Base-by-base conservation (phyloP, 2,797 vertebrate genomes). In the Aeoliscus strigatus region DNA sequence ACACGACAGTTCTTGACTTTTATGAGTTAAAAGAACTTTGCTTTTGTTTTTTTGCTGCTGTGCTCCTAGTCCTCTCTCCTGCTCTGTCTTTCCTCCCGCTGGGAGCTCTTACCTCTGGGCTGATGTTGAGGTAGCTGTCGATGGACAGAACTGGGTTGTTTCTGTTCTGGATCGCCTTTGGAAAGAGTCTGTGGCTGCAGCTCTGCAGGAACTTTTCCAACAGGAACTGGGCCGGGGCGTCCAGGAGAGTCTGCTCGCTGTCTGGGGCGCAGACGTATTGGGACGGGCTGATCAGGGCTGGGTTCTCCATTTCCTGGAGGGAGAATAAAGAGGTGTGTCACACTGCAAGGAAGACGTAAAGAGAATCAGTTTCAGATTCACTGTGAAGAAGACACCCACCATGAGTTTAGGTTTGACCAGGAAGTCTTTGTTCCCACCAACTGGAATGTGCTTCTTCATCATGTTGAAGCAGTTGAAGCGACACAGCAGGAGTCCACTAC, bases 251-350 rank as follows among this genome's bases (percentile, higher is more conserved):
- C 66, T 97, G 94, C 72, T 97, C 96, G 1, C 94, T 98, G 88
- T 99, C 96, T 0, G 96, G 96, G 31, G 96, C 96, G 1, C 96
- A 99, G 27, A 98, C 88, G 0, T 94, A 98, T 77, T 98, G 95
- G 8, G 90, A 89, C 2, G 94, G 92, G 76, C 86, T 82, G 77
- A 96, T 89, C 11, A 87, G 67, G 21, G 88, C 68, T 0, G 84
- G 39, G 39, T 83, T 92, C 63, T 96, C 92, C 0, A 92, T 88
- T 60, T 92, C 87, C 96, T 99, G 77, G 7, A 31, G 14, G 31
- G 14, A 43, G 27, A 51, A 11, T 4, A 8, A 33, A 38, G 11
- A 5, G 6, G 6, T 27, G 4, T 39, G 49, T 18, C 1, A 39
- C 8, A 12, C 9, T 8, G 6, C 38, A 7, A 18, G 6, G 14